Evolutionary conservation across 2,113 vertebrate species (phyloP).

Genomic region (Atherinomorus stipes): DNA sequence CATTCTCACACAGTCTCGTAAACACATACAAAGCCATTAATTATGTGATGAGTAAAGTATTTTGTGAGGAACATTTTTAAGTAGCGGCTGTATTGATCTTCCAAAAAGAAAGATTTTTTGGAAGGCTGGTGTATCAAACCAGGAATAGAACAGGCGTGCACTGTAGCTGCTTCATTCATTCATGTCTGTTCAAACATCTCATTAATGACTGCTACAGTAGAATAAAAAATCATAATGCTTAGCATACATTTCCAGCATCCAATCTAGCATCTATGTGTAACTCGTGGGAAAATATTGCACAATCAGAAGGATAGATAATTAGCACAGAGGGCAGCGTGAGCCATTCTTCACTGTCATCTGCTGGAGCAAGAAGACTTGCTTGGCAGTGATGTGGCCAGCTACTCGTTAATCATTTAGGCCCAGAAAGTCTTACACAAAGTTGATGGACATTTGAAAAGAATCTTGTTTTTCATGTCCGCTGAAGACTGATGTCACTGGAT

Average conservation of each 20-base stretch:
- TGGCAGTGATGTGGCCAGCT: conserved; percentile 55
- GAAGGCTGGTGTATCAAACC: neutral
- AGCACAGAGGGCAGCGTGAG: conserved; percentile 34
- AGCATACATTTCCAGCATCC: too few species aligned
- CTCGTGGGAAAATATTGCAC: conserved; percentile 46
- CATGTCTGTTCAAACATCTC: neutral
- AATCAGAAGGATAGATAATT: conserved; percentile 34
- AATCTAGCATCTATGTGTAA: neutral
- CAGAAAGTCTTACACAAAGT: conserved; percentile 59
- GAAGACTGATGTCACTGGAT: conserved; percentile 73
- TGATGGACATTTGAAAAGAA: conserved; percentile 72
- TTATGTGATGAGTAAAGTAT: neutral
- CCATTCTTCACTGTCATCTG: conserved; percentile 58
- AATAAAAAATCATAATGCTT: neutral
- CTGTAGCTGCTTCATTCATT: neutral
- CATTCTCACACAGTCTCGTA: neutral
- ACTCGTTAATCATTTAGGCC: conserved; percentile 72
- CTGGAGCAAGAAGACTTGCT: conserved; percentile 55
- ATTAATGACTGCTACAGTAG: neutral
- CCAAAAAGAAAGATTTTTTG: neutral
- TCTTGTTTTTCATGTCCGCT: conserved; percentile 55
- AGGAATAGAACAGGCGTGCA: neutral
- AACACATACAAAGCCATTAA: neutral
- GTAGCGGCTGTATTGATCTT: neutral
- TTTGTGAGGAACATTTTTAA: neutral